A percentile compares a stretch with the other conserved stretches of the same genome.
phyloP scores from a whole-genome alignment of 2,113 vertebrate genomes.

The Saguinus imperator region DNA sequence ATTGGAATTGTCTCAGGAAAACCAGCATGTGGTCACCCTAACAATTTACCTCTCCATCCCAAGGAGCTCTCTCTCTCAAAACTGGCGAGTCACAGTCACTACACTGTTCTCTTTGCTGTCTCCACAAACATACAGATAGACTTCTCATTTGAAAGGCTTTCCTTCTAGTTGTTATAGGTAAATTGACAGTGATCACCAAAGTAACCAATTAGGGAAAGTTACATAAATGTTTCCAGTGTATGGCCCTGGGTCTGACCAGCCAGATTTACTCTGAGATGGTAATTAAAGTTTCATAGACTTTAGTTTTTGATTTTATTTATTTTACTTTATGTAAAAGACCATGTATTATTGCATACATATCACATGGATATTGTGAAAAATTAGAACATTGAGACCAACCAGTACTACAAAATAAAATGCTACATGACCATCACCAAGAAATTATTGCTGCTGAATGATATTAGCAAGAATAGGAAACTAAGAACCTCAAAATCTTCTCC shows the following conservation, averaged over 20 bases:
- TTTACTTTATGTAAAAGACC: not conserved
- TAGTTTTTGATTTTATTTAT: conserved; percentile 18
- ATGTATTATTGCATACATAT: not conserved
- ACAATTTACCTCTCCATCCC: not conserved
- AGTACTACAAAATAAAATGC: conserved; percentile 6
- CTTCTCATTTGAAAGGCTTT: conserved; percentile 10
- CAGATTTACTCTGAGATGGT: not conserved
- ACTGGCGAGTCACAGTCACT: not conserved
- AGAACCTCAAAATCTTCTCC: conserved; percentile 5
- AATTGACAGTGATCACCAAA: not conserved
- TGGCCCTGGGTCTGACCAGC: not conserved
- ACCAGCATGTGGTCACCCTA: not conserved
- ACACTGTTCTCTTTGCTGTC: not conserved
- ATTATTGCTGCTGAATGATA: not conserved
- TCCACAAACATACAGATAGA: not conserved
- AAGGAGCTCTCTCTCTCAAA: not conserved
- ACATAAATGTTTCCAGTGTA: not conserved
- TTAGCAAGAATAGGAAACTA: not conserved
- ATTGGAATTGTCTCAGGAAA: not conserved
- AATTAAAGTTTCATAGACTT: conserved; percentile 19
- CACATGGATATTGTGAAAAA: not conserved
- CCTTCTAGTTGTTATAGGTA: not conserved
- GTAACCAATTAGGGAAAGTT: conserved; percentile 1
- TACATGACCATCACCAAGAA: not conserved
- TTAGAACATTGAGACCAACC: conserved; percentile 16